Evolutionary conservation across 2,888 invertebrate genomes (phyloP), one percentile per base, ranked within the genome.

Genomic region (Eupithecia subumbrata): DNA sequence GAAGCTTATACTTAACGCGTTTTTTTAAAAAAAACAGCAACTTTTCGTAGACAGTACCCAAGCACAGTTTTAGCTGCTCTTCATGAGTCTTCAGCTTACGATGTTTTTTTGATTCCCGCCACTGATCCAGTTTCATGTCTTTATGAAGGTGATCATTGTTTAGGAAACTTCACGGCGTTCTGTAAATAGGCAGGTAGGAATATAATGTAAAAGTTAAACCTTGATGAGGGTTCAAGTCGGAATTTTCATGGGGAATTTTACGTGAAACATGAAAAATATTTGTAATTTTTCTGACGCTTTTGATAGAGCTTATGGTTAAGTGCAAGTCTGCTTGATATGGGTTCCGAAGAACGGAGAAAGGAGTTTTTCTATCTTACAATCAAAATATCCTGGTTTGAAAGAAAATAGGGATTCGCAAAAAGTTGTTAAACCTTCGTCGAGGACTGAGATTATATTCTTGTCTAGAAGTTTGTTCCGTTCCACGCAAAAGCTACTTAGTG

Each of bases 21-120:
- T 0, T 0, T 7, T 48, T 18, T 18, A 18, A 48, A 48, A 18
- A 48, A n/a, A 48, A n/a, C 8, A 48, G 18, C 0, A 48, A 5
- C 2, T 48, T n/a, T 48, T 2, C 2, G 18, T 48, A 18, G 18
- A 5, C 48, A 48, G 18, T 48, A 48, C 16, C 16, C 5, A 37
- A 5, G 5, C 9, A 40, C 5, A 45, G 5, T 48, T 16, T 48
- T 48, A n/a, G 34, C n/a, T 43, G 68, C 68, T 43, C 68, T 16
- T 11, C 0, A 25, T 68, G 37, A 68, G 43, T 22, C 68, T 40
- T 16, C 22, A 43, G 14, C 68, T 14, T 22, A 86, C 84, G 86
- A 84, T 86, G 82, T 84, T 83, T 82, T n/a, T 79, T 73, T 73
- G 75, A 75, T 66, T 73, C 60, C 73, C 73, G 76, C 75, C 48